Evolutionary conservation across 2,797 vertebrate genomes (phyloP), one percentile per base, ranked within the genome.

Genomic region (Cottoperca gobio): DNA sequence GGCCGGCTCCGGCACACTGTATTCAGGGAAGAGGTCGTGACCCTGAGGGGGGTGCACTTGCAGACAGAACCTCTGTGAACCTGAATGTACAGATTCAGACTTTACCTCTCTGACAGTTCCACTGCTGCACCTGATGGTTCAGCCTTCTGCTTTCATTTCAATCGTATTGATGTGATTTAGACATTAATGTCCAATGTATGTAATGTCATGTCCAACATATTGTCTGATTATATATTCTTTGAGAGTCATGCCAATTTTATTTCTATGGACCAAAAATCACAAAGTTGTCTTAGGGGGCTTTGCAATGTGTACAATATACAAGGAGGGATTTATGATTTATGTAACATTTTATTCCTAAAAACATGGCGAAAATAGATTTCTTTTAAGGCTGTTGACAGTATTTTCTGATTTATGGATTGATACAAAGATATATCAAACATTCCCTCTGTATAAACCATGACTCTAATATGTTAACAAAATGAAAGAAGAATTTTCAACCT

Each of bases 11-110:
- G 66, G 48, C 64, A 49, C 61, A 40, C 67, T 35, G 76, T 33
- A 81, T 81, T 78, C 65, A 84, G 68, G 11, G 39, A 7, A 72
- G 73, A 66, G 86, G 82, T 73, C 68, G 2, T 55, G 78, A 79
- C 78, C 81, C 60, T 2, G 43, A 26, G 16, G 12, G 9, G 43
- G 21, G 24, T n/a, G 43, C n/a, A 63, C 39, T 58, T 31, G 33
- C 31, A 7, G 21, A 14, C 42, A 55, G 50, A 1, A 23, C 39
- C 46, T 14, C 46, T 13, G 2, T 70, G 52, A 46, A 53, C 35
- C 12, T 43, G 43, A 31, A 62, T 14, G 26, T 16, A 33, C 31
- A 24, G 31, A n/a, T 52, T 33, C 2, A 24, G 17, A 46, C 14
- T 43, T 45, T n/a, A 21, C 24, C 13, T 14, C 24, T 52, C 10